phyloP scores from a whole-genome alignment of 2,113 vertebrate species.

The Piliocolobus tephrosceles region DNA sequence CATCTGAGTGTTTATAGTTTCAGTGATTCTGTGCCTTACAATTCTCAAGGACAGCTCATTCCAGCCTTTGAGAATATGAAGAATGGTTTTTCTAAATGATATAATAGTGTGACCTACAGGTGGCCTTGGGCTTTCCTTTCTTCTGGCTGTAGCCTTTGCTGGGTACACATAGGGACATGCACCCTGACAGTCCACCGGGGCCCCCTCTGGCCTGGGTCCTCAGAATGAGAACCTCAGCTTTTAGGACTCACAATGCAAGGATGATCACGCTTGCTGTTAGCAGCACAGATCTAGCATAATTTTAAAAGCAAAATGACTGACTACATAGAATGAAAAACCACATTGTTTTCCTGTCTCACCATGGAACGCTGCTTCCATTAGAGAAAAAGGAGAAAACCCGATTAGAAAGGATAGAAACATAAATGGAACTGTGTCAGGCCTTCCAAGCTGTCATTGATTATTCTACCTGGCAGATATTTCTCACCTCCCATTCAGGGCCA shows the following conservation, averaged over 20 bases:
- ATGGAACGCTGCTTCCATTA: conserved; percentile 12
- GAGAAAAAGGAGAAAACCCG: background rate
- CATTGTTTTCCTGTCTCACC: background rate
- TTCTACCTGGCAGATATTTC: accelerated
- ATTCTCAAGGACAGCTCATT: background rate
- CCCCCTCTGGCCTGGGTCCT: background rate
- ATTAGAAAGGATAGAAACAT: background rate
- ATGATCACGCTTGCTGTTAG: background rate
- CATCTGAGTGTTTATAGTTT: background rate
- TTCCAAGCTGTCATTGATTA: background rate
- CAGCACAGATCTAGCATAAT: background rate
- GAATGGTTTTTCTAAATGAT: background rate
- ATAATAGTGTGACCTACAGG: too few relatives aligned
- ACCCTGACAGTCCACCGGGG: too few relatives aligned
- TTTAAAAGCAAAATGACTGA: conserved; percentile 30
- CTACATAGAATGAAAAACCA: background rate
- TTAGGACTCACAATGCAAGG: background rate
- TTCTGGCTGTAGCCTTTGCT: too few relatives aligned
- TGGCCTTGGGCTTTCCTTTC: background rate
- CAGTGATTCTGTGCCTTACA: background rate
- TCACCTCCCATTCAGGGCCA: background rate
- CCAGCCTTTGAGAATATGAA: background rate
- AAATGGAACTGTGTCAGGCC: background rate
- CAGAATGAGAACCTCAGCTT: background rate
- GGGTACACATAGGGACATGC: too few relatives aligned